Evolutionary conservation across 2,113 vertebrate genomes (phyloP).

Genomic region (Amia ocellicauda): DNA sequence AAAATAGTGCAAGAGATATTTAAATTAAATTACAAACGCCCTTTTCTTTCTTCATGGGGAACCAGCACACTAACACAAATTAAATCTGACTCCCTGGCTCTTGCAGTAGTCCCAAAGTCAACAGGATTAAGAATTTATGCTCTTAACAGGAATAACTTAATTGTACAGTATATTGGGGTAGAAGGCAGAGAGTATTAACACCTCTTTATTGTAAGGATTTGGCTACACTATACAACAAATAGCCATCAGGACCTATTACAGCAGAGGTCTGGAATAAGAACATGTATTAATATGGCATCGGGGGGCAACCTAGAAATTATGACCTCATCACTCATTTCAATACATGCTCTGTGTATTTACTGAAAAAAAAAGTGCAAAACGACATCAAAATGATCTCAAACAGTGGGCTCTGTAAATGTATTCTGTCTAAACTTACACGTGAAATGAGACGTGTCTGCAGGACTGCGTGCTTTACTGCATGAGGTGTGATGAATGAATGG

Average conservation of each 20-base stretch:
- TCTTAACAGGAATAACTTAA: conserved; percentile 31
- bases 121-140: conserved; percentile 28
- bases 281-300: background rate
- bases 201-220: background rate
- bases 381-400: too few relatives aligned
- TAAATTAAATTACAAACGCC: conserved; percentile 19
- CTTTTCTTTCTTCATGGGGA: conserved; percentile 21
- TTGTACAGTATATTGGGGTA: conserved; percentile 29
- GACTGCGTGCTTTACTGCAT: too few relatives aligned
- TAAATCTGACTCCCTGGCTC: conserved; percentile 32
- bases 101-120: conserved; percentile 30
- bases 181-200: background rate
- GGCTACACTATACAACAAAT: background rate
- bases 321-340: background rate
- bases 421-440: too few relatives aligned
- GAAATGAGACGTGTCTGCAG: too few relatives aligned
- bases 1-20: too few relatives aligned
- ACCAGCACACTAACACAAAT: conserved; percentile 30
- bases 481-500: too few relatives aligned
- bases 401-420: too few relatives aligned
- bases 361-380: too few relatives aligned
- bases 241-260: background rate
- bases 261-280: background rate
- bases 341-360: too few relatives aligned
- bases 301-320: background rate